Conservation (phyloP, 2,888 invertebrate genomes). For the Drosophila yooni region DNA sequence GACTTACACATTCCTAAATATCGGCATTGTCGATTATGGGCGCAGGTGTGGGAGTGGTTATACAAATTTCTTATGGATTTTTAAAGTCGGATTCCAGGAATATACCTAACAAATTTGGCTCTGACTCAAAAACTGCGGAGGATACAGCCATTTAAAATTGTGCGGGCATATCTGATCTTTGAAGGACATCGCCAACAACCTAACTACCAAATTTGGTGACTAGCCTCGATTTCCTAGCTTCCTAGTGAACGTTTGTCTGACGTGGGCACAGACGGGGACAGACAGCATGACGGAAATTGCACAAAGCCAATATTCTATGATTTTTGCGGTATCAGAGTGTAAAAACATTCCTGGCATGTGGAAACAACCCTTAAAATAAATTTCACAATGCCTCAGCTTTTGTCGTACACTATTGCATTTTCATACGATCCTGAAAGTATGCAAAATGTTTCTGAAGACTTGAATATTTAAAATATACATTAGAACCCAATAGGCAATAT, state of each 20-base stretch:
- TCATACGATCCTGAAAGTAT: slow-evolving; percentile 3
- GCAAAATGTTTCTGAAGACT: neutral
- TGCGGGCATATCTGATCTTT: neutral
- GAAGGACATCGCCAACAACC: neutral
- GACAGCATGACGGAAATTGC: neutral
- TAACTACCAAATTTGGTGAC: no score
- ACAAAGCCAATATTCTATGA: neutral
- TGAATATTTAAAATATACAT: neutral
- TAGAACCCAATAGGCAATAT: neutral
- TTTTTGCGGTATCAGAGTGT: neutral
- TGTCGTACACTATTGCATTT: neutral
- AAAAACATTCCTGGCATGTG: neutral
- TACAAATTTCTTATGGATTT: no score
- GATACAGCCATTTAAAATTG: neutral
- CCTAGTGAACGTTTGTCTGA: neutral
- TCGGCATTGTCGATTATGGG: no score
- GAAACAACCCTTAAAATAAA: neutral
- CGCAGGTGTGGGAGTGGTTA: no score
- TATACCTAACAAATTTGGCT: neutral
- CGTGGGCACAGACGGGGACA: neutral
- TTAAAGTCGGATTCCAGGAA: neutral
- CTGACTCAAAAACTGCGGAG: neutral
- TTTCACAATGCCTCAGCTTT: neutral
- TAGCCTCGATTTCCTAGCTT: neutral
- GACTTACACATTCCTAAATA: no score